Conservation (phyloP, 2,113 vertebrate genomes). For the Prunella fulvescens region DNA sequence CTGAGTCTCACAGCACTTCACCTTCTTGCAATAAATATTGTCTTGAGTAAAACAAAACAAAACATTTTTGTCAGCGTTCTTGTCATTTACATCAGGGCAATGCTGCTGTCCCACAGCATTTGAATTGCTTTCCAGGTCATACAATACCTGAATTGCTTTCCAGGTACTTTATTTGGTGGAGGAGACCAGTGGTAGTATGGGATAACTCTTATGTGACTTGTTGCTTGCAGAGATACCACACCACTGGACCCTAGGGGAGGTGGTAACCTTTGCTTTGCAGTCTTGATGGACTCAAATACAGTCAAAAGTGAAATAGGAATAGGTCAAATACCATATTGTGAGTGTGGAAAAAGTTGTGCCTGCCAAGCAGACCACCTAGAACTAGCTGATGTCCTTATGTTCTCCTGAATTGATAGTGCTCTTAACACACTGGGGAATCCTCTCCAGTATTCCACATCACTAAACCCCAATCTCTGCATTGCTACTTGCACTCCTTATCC, state of each 20-base stretch:
- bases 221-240: background rate
- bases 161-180: background rate
- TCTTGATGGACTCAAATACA: background rate
- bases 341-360: background rate
- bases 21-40: background rate
- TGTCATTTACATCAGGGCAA: background rate
- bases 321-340: background rate
- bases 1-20: background rate
- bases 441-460: background rate
- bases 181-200: background rate
- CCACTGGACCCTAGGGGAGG: background rate
- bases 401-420: background rate
- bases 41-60: background rate
- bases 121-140: background rate
- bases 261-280: background rate
- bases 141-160: background rate
- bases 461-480: background rate
- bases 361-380: background rate
- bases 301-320: background rate
- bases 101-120: background rate
- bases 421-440: background rate
- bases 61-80: background rate
- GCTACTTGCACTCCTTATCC: background rate
- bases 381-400: background rate
- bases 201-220: background rate